phyloP scores from a whole-genome alignment of 2,797 vertebrate species.

The Poeciliopsis turneri region DNA sequence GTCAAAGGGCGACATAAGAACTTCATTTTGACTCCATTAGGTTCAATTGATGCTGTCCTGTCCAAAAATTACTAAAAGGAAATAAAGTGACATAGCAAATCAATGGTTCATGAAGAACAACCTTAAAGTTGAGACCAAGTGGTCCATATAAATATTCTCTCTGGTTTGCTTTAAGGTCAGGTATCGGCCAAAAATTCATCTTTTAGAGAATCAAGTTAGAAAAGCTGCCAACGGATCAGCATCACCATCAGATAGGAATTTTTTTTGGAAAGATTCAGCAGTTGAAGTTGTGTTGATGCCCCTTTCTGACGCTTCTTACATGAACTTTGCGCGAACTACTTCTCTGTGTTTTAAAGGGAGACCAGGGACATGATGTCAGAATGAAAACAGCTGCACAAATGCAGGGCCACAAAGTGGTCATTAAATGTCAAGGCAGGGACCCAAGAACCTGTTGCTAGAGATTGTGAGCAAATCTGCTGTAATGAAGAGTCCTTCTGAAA shows the following conservation, averaged over 20 bases:
- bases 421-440: constrained; percentile 15
- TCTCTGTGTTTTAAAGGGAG: constrained; percentile 17
- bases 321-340: constrained; percentile 20
- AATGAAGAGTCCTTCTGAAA: background rate
- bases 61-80: background rate
- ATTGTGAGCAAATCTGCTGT: background rate
- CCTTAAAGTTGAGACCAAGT: background rate
- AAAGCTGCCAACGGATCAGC: constrained; percentile 4
- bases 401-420: constrained; percentile 25
- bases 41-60: background rate
- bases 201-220: constrained; percentile 19
- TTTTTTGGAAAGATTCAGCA: background rate
- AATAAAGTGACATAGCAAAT: background rate
- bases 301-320: constrained; percentile 3
- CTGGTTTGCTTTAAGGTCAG: background rate
- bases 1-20: background rate
- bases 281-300: constrained; percentile 28
- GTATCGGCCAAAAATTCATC: background rate
- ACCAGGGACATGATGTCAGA: constrained; percentile 31
- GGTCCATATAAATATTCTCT: constrained; percentile 10
- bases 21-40: background rate
- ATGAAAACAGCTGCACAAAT: constrained; percentile 40
- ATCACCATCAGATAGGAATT: constrained; percentile 6
- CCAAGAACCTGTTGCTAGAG: constrained; percentile 18
- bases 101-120: constrained; percentile 1